These are phyloP conservation scores for Vulpes vulpes DNA, from an alignment of 2,113 vertebrate species.

Conservation along the genomic window DNA sequence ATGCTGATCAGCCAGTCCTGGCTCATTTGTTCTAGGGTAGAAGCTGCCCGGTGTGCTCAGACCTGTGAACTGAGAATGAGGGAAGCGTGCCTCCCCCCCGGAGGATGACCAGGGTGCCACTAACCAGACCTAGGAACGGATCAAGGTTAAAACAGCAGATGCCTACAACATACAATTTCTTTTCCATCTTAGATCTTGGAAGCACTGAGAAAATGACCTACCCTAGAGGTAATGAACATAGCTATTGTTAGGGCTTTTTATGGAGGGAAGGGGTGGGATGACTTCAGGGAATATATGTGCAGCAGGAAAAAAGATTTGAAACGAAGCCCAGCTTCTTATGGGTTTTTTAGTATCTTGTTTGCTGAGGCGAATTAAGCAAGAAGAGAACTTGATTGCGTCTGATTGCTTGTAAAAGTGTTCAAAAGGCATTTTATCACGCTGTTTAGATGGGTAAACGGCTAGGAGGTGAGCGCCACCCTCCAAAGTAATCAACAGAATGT, in stretches of 20 bases:
- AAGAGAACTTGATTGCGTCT: constrained; percentile 58
- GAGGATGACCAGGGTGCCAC: not conserved
- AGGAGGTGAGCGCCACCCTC: not conserved
- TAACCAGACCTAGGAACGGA: not conserved
- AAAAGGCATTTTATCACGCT: constrained; percentile 46
- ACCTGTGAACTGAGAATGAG: not conserved
- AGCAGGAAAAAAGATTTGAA: constrained; percentile 32
- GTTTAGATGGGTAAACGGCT: not conserved
- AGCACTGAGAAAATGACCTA: not conserved
- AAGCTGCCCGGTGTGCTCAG: not conserved
- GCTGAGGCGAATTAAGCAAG: constrained; percentile 30
- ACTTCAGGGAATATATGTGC: not conserved
- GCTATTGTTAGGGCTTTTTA: not conserved
- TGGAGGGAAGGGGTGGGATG: not conserved
- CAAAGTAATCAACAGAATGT: not conserved
- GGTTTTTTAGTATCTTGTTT: constrained; percentile 28
- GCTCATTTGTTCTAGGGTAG: not conserved
- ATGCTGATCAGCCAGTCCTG: not conserved
- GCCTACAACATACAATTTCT: not conserved
- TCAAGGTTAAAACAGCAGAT: not conserved
- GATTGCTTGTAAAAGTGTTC: constrained; percentile 64
- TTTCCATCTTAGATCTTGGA: not conserved
- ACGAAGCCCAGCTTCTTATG: constrained; percentile 2
- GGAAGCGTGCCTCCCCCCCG: too few species aligned
- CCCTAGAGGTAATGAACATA: not conserved